Percentiles rank a stretch among this genome's conserved stretches.
Evolutionary conservation across 2,797 vertebrate species (phyloP).

Genomic region (Poecilia gillii): DNA sequence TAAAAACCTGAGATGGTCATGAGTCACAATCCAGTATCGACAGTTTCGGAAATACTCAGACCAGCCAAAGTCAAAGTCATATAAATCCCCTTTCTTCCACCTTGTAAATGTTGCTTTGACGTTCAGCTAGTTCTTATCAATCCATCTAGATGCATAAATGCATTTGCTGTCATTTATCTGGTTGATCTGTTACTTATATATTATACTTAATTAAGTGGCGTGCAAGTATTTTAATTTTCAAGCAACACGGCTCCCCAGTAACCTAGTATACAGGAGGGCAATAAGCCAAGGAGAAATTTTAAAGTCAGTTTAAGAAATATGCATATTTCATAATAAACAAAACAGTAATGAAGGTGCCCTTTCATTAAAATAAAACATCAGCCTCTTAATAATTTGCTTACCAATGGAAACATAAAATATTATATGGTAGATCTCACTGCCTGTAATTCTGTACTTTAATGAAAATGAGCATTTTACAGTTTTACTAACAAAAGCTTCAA

Average conservation of each 20-base stretch:
- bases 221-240: background rate
- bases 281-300: background rate
- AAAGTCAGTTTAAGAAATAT: background rate
- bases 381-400: background rate
- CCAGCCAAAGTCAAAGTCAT: background rate
- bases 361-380: background rate
- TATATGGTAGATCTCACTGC: background rate
- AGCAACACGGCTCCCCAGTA: background rate
- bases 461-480: slow-evolving; percentile 46
- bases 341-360: background rate
- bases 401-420: background rate
- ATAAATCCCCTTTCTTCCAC: background rate
- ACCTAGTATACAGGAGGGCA: background rate
- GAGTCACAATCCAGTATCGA: background rate
- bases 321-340: background rate
- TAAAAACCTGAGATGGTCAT: background rate
- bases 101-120: background rate
- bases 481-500: slow-evolving; percentile 45
- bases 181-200: background rate
- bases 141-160: background rate
- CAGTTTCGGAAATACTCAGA: background rate
- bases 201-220: background rate
- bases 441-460: slow-evolving; percentile 28
- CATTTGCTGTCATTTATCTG: background rate
- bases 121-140: background rate